These are phyloP conservation scores for Eupithecia vulgata DNA, from an alignment of 2,888 invertebrate genomes.

Conservation along the genomic window DNA sequence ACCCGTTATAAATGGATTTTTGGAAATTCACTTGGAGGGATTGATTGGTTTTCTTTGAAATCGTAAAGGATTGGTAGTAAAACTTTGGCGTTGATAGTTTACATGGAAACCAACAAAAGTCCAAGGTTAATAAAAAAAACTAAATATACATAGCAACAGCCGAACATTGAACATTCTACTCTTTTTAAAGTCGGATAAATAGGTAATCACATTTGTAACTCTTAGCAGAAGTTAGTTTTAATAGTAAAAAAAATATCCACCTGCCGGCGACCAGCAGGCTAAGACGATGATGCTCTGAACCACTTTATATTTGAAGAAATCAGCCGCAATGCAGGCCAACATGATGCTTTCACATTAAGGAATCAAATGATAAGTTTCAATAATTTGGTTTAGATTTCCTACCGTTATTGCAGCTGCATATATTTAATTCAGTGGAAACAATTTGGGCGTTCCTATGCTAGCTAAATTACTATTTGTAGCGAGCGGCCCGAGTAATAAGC, in stretches of 20 bases:
- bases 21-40: no score
- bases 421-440: slow-evolving; percentile 39
- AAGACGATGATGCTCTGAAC: slow-evolving; percentile 64
- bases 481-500: neutral
- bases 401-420: neutral
- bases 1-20: no score
- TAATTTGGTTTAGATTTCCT: neutral
- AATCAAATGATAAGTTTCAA: slow-evolving; percentile 2
- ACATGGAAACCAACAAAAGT: no score
- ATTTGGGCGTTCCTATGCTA: slow-evolving; percentile 48
- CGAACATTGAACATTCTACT: neutral
- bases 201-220: neutral
- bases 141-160: no score
- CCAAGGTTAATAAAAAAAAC: no score
- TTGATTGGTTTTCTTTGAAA: no score
- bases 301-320: slow-evolving; percentile 64
- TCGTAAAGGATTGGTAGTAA: no score
- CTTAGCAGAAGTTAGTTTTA: neutral
- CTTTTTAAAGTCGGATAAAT: neutral
- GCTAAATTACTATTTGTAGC: slow-evolving; percentile 38
- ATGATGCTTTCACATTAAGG: slow-evolving; percentile 40
- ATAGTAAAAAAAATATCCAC: slow-evolving; percentile 47
- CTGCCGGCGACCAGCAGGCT: slow-evolving; percentile 58
- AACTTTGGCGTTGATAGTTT: no score
- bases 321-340: slow-evolving; percentile 55